Evolutionary conservation across 2,113 vertebrate species (phyloP).

Genomic region (Chaenogobius annularis): DNA sequence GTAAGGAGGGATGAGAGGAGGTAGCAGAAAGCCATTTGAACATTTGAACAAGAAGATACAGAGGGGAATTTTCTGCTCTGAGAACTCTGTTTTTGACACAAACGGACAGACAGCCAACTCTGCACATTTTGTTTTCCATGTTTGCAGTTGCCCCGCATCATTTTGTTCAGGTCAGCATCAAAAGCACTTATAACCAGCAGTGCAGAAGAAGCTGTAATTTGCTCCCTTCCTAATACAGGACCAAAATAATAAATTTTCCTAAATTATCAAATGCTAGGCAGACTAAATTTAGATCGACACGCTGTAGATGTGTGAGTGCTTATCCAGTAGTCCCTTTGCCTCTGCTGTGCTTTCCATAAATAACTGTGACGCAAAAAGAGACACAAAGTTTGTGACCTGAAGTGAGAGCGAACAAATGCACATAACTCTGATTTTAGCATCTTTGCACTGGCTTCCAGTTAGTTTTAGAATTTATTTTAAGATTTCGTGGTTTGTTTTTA

Average conservation of each 20-base stretch:
- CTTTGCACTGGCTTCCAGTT: no score
- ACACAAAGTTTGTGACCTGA: constrained; percentile 10
- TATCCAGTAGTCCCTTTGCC: constrained; percentile 37
- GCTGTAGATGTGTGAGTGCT: constrained; percentile 50
- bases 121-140: constrained; percentile 51
- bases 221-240: constrained; percentile 36
- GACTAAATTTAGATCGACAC: constrained; percentile 60
- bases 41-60: not conserved
- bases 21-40: constrained; percentile 14
- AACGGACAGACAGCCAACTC: constrained; percentile 61
- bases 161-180: constrained; percentile 56
- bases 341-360: constrained; percentile 49
- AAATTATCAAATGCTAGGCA: constrained; percentile 61
- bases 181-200: constrained; percentile 29
- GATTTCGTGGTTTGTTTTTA: no score
- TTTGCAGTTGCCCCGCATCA: constrained; percentile 17
- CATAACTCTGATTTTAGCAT: no score
- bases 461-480: no score
- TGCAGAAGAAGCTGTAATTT: constrained; percentile 30
- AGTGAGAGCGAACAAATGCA: constrained; percentile 31
- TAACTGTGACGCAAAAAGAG: constrained; percentile 51
- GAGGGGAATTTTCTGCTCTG: constrained; percentile 23
- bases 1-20: constrained; percentile 25
- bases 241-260: constrained; percentile 49
- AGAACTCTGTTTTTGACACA: constrained; percentile 45